A percentile compares a stretch with the other conserved stretches of the same genome.
phyloP scores from a whole-genome alignment of 2,888 invertebrate genomes.

The Ametastegia equiseti region DNA sequence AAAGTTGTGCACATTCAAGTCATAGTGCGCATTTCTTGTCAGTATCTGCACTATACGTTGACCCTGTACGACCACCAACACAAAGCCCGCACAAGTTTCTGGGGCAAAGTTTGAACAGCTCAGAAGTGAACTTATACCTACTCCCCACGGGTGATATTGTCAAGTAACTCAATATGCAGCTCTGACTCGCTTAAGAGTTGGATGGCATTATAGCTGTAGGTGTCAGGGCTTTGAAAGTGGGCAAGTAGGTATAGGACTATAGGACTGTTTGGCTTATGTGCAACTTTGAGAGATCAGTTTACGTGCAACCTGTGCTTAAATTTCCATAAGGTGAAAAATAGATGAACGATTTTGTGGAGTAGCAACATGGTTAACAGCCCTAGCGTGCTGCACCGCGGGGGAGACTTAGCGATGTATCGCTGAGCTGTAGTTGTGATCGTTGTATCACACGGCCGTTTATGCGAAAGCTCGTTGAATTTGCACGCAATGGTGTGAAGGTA shows the following conservation, averaged over 20 bases:
- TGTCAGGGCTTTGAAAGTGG: not conserved
- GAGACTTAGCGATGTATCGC: not conserved
- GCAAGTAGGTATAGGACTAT: too few species aligned
- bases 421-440: not conserved
- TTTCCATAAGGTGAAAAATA: not conserved
- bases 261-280: not conserved
- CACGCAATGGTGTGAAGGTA: slow-evolving; percentile 4
- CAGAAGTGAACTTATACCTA: not conserved
- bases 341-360: not conserved
- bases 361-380: not conserved
- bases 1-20: not conserved
- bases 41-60: not conserved
- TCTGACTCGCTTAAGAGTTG: slow-evolving; percentile 13
- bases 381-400: not conserved
- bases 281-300: not conserved
- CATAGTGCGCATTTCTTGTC: not conserved
- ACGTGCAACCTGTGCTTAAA: not conserved
- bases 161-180: slow-evolving; percentile 33
- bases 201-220: not conserved
- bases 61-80: not conserved
- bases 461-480: not conserved
- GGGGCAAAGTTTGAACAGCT: slow-evolving; percentile 5
- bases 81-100: not conserved
- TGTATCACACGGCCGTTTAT: not conserved
- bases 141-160: slow-evolving; percentile 6